Evolutionary conservation across 2,113 vertebrate species (phyloP), one percentile per base, ranked within the genome.

Genomic region (Trematomus loennbergii): DNA sequence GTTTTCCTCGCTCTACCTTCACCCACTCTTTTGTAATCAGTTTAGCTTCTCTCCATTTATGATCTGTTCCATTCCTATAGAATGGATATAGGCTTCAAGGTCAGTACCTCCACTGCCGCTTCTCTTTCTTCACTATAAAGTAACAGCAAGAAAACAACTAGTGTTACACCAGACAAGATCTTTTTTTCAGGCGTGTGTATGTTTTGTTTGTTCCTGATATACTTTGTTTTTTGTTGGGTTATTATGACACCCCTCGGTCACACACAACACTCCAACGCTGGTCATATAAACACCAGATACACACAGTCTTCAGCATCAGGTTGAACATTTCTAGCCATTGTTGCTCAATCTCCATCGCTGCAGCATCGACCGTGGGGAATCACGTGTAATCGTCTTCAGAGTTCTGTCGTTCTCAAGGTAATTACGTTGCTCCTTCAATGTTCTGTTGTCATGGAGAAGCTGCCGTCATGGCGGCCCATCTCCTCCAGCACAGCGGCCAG

Each of bases 401-500:
- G 82, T 75, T 84, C 64, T 1, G 89, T 85, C 72, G 75, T 88
- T 77, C 88, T 5, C 78, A 72, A 10, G 60, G 55, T 72, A 54
- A 81, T 40, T 64, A 43, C 63, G 87, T 67, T 87, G 90, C 91
- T 89, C 82, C 11, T 76, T 97, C 91, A 99, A 75, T 97, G 97
- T 92, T 98, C 97, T 54, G 89, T 91, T 59, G 95, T 95, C 94
- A 97, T 94, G 78, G 96, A 96, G 89, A 96, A 93, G 0, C 93
- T 96, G 81, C 87, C 59, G 84, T 98, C 97, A 0, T 97, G 95
- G 87, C 97, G 95, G 89, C 97, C 97, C 97, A 99, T 99, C 90
- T 98, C 97, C 90, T 99, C 97, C 68, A 99, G 89, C 83, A 98
- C 97, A 0, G 97, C 96, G 0, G 97, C 97, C 92, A 98, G 94